These are phyloP conservation scores for Drosophila maculinotata DNA, from an alignment of 2,888 invertebrate genomes.

Conservation along the genomic window DNA sequence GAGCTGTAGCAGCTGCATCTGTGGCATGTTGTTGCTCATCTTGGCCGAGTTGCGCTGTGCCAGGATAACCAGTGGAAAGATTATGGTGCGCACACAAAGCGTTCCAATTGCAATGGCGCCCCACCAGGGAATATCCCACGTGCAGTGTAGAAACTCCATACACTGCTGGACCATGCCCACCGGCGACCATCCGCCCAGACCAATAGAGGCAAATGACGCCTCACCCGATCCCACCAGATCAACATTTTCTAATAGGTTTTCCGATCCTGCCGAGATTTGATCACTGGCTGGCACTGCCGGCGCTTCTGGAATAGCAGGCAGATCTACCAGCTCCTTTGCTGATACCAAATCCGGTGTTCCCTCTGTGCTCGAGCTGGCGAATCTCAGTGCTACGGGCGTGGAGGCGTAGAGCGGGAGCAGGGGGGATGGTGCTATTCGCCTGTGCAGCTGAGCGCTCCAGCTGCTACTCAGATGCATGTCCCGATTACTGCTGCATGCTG, in stretches of 20 bases:
- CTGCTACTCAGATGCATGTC: conserved; percentile 68
- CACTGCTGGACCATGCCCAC: conserved; percentile 92
- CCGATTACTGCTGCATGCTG: conserved; percentile 40
- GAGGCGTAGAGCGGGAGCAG: conserved; percentile 27
- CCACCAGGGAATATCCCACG: conserved; percentile 97
- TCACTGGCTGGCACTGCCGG: conserved; percentile 65
- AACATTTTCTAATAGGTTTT: conserved; percentile 10
- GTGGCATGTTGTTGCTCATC: conserved; percentile 94
- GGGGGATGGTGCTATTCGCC: not conserved
- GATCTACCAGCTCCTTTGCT: conserved; percentile 55
- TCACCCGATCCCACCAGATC: conserved; percentile 86
- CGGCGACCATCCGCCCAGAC: conserved; percentile 93
- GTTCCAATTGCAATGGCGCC: conserved; percentile 93
- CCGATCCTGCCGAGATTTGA: not conserved
- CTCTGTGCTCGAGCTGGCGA: conserved; percentile 66
- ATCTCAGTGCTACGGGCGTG: conserved; percentile 56
- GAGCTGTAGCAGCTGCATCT: conserved; percentile 91
- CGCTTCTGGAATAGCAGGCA: conserved; percentile 80
- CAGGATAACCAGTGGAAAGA: conserved; percentile 94
- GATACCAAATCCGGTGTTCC: conserved; percentile 24
- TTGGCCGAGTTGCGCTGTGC: conserved; percentile 92
- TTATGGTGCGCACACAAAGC: conserved; percentile 88
- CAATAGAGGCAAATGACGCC: conserved; percentile 91
- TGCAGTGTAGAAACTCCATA: conserved; percentile 94
- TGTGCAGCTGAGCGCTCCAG: conserved; percentile 23